phyloP scores from a whole-genome alignment of 2,113 vertebrate genomes.

The Corythaeola cristata region DNA sequence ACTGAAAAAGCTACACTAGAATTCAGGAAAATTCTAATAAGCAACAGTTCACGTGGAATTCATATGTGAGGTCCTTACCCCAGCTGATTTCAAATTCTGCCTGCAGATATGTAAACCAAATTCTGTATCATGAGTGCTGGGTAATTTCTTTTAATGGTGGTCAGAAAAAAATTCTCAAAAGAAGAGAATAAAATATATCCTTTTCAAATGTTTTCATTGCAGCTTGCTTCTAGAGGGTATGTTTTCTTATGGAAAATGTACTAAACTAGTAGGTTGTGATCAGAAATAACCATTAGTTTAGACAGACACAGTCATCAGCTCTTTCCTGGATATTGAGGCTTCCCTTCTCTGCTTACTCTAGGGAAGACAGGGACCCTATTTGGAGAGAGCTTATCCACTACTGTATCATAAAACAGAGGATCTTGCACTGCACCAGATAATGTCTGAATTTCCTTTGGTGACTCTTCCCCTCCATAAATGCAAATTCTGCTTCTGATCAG shows the following conservation, averaged over 20 bases:
- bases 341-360: neutral
- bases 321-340: neutral
- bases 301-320: neutral
- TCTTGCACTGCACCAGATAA: neutral
- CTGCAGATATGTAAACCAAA: neutral
- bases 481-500: neutral
- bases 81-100: neutral
- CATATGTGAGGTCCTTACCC: neutral
- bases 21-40: slow-evolving; percentile 4
- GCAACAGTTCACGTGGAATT: neutral
- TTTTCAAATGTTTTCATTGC: neutral
- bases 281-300: neutral
- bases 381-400: neutral
- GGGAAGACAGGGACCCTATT: neutral
- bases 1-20: neutral
- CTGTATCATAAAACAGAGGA: neutral
- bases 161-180: neutral
- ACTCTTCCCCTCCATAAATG: neutral
- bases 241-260: neutral
- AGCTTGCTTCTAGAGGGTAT: neutral
- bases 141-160: neutral
- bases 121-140: neutral
- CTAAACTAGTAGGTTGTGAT: neutral
- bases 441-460: neutral
- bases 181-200: neutral